Conservation (phyloP, 2,888 invertebrate genomes). For the Geophilus truncorum region DNA sequence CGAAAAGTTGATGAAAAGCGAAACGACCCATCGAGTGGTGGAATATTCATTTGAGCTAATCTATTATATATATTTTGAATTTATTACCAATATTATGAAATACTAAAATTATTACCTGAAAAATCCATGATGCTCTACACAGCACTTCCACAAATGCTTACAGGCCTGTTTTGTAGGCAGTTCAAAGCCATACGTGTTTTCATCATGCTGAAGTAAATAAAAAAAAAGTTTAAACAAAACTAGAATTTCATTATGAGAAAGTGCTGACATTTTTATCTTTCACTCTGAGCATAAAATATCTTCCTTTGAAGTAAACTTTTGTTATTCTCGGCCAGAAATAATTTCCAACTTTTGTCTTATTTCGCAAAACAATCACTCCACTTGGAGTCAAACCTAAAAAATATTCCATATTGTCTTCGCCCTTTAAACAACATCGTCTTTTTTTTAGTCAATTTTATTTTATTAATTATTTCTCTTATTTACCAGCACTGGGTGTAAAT, state of each 20-base stretch:
- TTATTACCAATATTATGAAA: not conserved
- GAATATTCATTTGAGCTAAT: constrained; percentile 67
- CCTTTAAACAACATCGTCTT: constrained; percentile 55
- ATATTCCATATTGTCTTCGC: constrained; percentile 94
- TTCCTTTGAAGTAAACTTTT: constrained; percentile 92
- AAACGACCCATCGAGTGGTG: constrained; percentile 65
- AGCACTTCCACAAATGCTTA: constrained; percentile 93
- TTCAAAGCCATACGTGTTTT: constrained; percentile 94
- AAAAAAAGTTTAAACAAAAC: constrained; percentile 18
- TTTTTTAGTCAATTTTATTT: not conserved
- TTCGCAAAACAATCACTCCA: constrained; percentile 87
- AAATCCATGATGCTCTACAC: constrained; percentile 85
- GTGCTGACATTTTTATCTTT: constrained; percentile 88
- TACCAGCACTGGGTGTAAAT: constrained; percentile 92
- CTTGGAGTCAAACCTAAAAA: constrained; percentile 93
- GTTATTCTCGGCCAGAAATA: constrained; percentile 96
- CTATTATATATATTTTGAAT: constrained; percentile 61
- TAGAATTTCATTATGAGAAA: not conserved
- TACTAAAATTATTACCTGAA: constrained; percentile 46
- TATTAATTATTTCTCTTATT: constrained; percentile 40
- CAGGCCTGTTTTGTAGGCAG: constrained; percentile 86
- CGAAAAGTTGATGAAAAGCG: constrained; percentile 72
- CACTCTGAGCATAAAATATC: constrained; percentile 92
- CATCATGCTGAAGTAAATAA: constrained; percentile 65
- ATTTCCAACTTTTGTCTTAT: constrained; percentile 93